Evolutionary conservation across 2,113 vertebrate genomes (phyloP).

Genomic region (Lepisosteus osseus): DNA sequence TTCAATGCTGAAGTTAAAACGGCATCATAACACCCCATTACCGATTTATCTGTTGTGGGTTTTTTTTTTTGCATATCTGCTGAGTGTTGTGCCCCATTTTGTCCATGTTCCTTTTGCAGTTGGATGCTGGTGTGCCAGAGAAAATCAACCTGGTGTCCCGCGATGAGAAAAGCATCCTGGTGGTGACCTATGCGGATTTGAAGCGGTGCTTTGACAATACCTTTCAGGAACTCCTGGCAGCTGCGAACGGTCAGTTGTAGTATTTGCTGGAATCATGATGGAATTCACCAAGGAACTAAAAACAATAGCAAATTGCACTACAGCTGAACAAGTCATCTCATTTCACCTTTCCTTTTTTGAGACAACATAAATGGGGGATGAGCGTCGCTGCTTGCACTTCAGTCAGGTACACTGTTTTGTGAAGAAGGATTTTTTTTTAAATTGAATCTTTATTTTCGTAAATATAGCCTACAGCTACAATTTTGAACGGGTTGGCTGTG

Average conservation of each 20-base stretch:
- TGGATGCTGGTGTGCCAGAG: constrained; percentile 96
- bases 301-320: constrained; percentile 90
- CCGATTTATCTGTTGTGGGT: too few relatives aligned
- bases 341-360: constrained; percentile 43
- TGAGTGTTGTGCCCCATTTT: constrained; percentile 17
- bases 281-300: constrained; percentile 64
- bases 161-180: constrained; percentile 97
- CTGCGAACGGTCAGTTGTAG: constrained; percentile 94
- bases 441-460: constrained; percentile 70
- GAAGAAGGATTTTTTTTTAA: constrained; percentile 79
- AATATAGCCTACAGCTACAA: constrained; percentile 77
- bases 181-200: constrained; percentile 97
- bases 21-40: too few relatives aligned
- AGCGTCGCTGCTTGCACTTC: constrained; percentile 77
- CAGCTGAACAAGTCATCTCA: constrained; percentile 77
- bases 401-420: constrained; percentile 96
- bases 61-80: too few relatives aligned
- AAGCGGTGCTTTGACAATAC: constrained; percentile 99
- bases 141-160: constrained; percentile 98
- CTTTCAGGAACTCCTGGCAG: constrained; percentile 96
- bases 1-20: too few relatives aligned
- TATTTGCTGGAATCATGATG: constrained; percentile 71
- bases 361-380: constrained; percentile 60
- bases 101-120: constrained; percentile 66
- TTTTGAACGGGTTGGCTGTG: constrained; percentile 70